Evolutionary conservation across 2,113 vertebrate genomes (phyloP).

Genomic region (Pterophyllum scalare): DNA sequence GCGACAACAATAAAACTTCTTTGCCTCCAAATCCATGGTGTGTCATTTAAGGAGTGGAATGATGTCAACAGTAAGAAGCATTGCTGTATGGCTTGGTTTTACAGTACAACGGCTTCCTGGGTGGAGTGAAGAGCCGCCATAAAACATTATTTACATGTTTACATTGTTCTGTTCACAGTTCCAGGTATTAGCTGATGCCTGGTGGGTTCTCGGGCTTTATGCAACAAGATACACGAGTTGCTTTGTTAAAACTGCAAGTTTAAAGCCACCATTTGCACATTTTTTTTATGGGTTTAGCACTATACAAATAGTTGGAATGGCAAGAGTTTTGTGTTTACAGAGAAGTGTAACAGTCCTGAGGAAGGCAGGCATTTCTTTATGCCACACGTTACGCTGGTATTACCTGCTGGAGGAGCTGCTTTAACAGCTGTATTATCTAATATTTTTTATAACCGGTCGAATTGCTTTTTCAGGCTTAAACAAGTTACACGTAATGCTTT

Average conservation of each 20-base stretch:
- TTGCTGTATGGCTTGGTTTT: conserved; percentile 31
- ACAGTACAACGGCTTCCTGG: conserved; percentile 34
- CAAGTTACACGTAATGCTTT: background rate
- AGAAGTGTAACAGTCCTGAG: background rate
- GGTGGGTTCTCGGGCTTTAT: background rate
- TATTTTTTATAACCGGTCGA: background rate
- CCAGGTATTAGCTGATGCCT: conserved; percentile 27
- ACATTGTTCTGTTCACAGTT: conserved; percentile 50
- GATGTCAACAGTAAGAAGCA: conserved; percentile 59
- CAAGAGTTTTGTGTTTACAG: background rate
- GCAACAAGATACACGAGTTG: background rate
- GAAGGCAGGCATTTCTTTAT: background rate
- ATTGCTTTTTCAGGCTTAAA: background rate
- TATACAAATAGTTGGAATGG: conserved; percentile 6
- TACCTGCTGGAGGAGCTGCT: background rate
- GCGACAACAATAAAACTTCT: conserved; percentile 62
- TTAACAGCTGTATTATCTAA: background rate
- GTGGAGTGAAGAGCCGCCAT: conserved; percentile 24
- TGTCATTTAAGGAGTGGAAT: conserved; percentile 58
- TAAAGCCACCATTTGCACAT: background rate
- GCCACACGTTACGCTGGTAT: background rate
- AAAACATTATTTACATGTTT: conserved; percentile 59
- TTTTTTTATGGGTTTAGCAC: background rate
- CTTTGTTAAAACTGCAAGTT: background rate
- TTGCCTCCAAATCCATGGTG: conserved; percentile 55